These are phyloP conservation scores for Steinernema khuongi DNA, from an alignment of 1,140 invertebrate genomes.

Conservation along the genomic window DNA sequence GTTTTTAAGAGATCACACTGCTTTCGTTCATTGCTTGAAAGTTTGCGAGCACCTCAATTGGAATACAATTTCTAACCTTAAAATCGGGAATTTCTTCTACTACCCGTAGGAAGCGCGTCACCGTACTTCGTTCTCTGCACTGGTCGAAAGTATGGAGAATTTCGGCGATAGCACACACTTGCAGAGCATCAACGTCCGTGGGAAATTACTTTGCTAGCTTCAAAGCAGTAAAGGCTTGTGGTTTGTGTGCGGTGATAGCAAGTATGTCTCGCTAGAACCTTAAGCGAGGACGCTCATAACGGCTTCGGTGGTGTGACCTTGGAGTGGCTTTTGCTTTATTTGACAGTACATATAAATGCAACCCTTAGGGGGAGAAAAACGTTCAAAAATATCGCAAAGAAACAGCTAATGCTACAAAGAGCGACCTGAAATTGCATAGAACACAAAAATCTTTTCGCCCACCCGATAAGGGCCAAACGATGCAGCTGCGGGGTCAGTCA, in stretches of 20 bases:
- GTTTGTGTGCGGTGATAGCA: not conserved
- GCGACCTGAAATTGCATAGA: no score
- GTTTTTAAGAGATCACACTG: no score
- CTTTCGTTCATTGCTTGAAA: no score
- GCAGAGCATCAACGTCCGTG: not conserved
- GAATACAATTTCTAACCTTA: no score
- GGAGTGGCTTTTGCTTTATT: not conserved
- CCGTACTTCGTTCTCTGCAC: not conserved
- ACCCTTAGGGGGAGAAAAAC: no score
- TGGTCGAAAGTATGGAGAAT: not conserved
- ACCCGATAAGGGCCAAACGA: not conserved
- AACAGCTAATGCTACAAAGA: no score
- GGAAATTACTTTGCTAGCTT: not conserved
- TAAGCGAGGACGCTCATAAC: not conserved
- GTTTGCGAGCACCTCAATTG: no score
- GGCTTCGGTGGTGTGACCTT: not conserved
- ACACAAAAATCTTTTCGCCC: no score
- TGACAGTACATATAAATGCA: no score
- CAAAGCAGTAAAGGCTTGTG: not conserved
- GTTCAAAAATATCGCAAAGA: no score
- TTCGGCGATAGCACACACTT: not conserved
- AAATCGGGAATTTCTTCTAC: no score
- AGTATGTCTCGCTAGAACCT: not conserved
- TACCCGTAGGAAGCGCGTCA: not conserved
- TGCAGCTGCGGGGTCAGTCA: conserved; percentile 9